Base-by-base conservation (phyloP, 2,797 vertebrate species). In the Fundulus diaphanus region DNA sequence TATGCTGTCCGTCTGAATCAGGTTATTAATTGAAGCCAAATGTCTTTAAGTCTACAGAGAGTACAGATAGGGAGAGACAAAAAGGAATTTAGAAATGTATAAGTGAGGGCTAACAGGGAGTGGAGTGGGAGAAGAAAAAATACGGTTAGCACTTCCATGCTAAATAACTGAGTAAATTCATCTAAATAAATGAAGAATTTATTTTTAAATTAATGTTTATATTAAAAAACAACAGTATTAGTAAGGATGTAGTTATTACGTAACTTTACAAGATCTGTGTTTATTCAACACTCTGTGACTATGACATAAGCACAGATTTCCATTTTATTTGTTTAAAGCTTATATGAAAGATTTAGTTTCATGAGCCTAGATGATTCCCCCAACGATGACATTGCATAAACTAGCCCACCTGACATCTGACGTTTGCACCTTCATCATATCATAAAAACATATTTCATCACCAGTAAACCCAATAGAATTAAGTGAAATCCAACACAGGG, bases 21-120 rank as follows among this genome's bases (percentile, higher is more conserved):
- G 65, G 73, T 75, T 20, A 9, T 27, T 89, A 86, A 90, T 89
- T 86, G 74, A 92, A 91, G 83, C 88, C 90, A 86, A 91, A 91
- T 88, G 88, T 91, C 73, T 85, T 40, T 54, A 74, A 77, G 70
- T 61, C 77, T 71, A 48, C 65, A 85, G 77, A 68, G 83, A 81
- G 82, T 27, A 77, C 44, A 68, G 20, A 78, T 20, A 68, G 31
- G 54, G 42, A 0, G 48, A 40, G 31, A 66, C 13, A 3, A 67
- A 66, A 37, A 48, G 27, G 40, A 44, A 72, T 12, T 70, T 37
- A 74, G 35, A 72, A 35, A 20, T 12, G 12, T 24, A 37, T 11
- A 70, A 52, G 67, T 46, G 33, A 72, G 68, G 40, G 18, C 33
- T 27, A 20, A 59, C 40, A 48, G 20, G 33, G 31, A 61, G n/a